phyloP scores from a whole-genome alignment of 1,140 invertebrate genomes.

The Dolichoris vasculosae region DNA sequence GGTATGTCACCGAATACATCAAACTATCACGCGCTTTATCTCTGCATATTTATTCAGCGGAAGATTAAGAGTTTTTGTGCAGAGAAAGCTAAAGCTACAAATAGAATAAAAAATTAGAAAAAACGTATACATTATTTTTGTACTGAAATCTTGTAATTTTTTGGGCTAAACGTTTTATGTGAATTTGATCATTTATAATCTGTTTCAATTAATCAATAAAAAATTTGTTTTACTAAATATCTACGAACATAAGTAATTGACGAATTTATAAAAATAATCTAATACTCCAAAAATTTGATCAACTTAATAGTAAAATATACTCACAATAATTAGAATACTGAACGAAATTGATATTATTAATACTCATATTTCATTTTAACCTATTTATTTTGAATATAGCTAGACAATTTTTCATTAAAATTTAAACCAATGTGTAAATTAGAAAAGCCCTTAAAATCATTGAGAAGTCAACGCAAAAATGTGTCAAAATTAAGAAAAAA shows the following conservation, averaged over 20 bases:
- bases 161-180: too few relatives aligned
- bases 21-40: conserved; percentile 38
- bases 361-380: too few relatives aligned
- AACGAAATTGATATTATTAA: too few relatives aligned
- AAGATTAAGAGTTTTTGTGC: not conserved
- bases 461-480: not conserved
- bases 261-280: too few relatives aligned
- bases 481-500: not conserved
- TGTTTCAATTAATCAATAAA: not conserved
- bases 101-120: conserved; percentile 8
- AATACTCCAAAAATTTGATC: too few relatives aligned
- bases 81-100: conserved; percentile 14
- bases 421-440: too few relatives aligned
- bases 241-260: not conserved
- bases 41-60: conserved; percentile 28
- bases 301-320: not conserved
- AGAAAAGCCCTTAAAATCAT: not conserved
- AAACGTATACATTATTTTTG: not conserved
- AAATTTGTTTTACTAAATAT: not conserved
- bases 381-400: not conserved
- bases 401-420: not conserved
- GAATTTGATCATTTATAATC: not conserved
- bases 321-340: too few relatives aligned
- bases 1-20: conserved; percentile 12
- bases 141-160: conserved; percentile 4